Conservation (phyloP, 2,888 invertebrate species). For the Drosophila imparisetae region DNA sequence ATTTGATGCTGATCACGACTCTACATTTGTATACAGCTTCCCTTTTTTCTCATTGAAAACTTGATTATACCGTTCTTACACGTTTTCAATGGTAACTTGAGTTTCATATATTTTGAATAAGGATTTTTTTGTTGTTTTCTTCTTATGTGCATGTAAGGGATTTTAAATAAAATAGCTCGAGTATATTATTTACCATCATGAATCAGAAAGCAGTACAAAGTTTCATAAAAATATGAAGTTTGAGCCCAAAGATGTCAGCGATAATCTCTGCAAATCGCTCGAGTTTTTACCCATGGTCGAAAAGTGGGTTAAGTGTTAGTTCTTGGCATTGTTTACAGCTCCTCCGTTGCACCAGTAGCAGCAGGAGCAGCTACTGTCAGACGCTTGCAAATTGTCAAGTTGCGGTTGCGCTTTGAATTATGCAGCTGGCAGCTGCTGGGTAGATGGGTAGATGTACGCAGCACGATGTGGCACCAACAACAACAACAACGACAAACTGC, state of each 20-base stretch:
- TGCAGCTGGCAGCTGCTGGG: slow-evolving; percentile 49
- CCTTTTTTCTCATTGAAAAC: not conserved
- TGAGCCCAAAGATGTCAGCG: slow-evolving; percentile 44
- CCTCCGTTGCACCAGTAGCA: slow-evolving; percentile 1
- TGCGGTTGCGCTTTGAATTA: slow-evolving; percentile 79
- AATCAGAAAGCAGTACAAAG: slow-evolving; percentile 25
- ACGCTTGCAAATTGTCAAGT: slow-evolving; percentile 75
- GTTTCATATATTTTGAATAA: not conserved
- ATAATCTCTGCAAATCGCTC: slow-evolving; percentile 60
- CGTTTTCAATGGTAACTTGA: not conserved
- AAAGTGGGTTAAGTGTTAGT: slow-evolving; percentile 51
- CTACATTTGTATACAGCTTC: not conserved
- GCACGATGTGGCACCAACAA: slow-evolving; percentile 8
- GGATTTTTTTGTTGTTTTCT: no score
- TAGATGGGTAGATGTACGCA: not conserved
- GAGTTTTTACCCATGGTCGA: slow-evolving; percentile 41
- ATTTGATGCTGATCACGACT: not conserved
- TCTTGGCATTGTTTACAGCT: slow-evolving; percentile 45
- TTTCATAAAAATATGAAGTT: slow-evolving; percentile 29
- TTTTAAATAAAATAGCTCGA: not conserved
- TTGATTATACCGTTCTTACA: not conserved
- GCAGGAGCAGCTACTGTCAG: slow-evolving; percentile 55
- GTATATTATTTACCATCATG: slow-evolving; percentile 27
- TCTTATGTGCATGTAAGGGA: not conserved
- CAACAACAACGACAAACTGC: not conserved